Evolutionary conservation across 2,888 invertebrate species (phyloP).

Genomic region (Lampropteryx suffumata): DNA sequence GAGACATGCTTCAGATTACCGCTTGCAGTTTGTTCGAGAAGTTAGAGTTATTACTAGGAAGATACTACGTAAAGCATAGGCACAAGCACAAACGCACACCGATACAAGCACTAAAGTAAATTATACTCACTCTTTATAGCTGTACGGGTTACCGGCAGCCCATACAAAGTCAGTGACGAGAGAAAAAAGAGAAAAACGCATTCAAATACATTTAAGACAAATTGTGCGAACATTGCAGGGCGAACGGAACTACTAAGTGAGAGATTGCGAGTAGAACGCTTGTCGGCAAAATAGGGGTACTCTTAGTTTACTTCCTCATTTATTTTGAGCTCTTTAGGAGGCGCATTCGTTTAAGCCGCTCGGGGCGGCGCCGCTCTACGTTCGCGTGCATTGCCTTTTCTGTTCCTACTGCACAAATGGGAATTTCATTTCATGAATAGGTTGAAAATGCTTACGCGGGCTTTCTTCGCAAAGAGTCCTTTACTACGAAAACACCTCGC

Average conservation of each 20-base stretch:
- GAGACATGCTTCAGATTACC: constrained; percentile 67
- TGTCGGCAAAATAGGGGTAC: constrained; percentile 72
- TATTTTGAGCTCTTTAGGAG: constrained; percentile 76
- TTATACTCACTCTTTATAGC: constrained; percentile 87
- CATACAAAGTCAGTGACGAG: constrained; percentile 87
- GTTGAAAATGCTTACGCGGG: constrained; percentile 41
- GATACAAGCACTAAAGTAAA: constrained; percentile 83
- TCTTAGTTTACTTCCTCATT: constrained; percentile 75
- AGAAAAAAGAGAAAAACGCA: constrained; percentile 84
- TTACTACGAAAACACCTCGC: constrained; percentile 33
- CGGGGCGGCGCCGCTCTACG: constrained; percentile 63
- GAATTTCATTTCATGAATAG: constrained; percentile 53
- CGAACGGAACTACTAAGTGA: constrained; percentile 83
- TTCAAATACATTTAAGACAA: constrained; percentile 84
- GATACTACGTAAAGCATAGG: constrained; percentile 74
- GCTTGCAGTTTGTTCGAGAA: constrained; percentile 76
- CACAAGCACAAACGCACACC: constrained; percentile 81
- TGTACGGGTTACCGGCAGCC: constrained; percentile 86
- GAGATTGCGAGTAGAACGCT: constrained; percentile 82
- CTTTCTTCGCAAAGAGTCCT: constrained; percentile 30
- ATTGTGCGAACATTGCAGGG: constrained; percentile 83
- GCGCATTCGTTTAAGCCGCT: constrained; percentile 74
- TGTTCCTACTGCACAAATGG: constrained; percentile 53
- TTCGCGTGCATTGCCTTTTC: constrained; percentile 73
- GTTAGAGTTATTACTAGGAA: constrained; percentile 68